Conservation (phyloP, 2,113 vertebrate species). For the Varanus komodoensis region DNA sequence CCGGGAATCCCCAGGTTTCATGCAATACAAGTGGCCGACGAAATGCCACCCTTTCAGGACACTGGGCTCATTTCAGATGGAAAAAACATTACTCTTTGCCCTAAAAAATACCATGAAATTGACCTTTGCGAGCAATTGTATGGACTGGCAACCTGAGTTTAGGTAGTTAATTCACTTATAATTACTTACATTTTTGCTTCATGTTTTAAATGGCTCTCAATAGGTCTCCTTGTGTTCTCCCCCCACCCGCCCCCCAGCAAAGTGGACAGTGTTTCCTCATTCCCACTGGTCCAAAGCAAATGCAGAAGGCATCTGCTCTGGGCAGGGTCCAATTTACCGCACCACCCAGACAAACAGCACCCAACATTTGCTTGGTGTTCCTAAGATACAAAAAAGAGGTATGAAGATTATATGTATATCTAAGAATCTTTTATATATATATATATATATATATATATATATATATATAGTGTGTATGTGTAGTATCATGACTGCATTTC, state of each 20-base stretch:
- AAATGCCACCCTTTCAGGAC: slow-evolving; percentile 29
- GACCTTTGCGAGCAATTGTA: neutral
- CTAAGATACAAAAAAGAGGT: neutral
- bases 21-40: neutral
- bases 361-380: neutral
- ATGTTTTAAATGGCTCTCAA: neutral
- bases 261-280: neutral
- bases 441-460: no score
- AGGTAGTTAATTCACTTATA: neutral
- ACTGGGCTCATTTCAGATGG: slow-evolving; percentile 3
- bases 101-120: slow-evolving; percentile 20
- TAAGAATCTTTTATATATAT: no score
- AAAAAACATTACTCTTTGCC: slow-evolving; percentile 12
- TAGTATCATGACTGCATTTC: no score
- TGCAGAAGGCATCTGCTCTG: neutral
- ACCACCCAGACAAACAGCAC: neutral
- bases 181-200: neutral
- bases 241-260: no score
- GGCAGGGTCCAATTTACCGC: neutral
- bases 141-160: neutral
- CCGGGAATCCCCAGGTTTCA: slow-evolving; percentile 42
- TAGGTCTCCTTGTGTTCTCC: neutral
- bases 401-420: no score
- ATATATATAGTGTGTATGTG: no score
- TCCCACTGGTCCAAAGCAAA: neutral